Evolutionary conservation across 64 coral and sea anemone genomes (phyloP).

Genomic region (Actinia equina): DNA sequence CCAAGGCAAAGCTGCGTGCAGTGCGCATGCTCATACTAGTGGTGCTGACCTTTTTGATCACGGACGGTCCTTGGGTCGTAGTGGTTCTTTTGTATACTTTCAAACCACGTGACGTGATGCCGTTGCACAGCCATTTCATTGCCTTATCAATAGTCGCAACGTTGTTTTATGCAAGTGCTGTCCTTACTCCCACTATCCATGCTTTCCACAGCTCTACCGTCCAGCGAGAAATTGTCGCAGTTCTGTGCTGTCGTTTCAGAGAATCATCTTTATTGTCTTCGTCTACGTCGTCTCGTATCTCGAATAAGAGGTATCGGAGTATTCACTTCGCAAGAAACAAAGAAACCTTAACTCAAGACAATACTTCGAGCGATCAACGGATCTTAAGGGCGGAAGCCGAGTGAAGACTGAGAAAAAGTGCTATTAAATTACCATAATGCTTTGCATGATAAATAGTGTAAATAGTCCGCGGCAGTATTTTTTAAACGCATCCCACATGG

Average conservation of each 20-base stretch:
- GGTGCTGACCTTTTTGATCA: constrained; percentile 14
- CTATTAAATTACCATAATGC: neutral
- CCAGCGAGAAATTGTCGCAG: constrained; percentile 4
- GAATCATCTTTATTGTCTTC: neutral
- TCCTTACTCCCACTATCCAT: neutral
- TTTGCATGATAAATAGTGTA: neutral
- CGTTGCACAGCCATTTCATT: constrained; percentile 1
- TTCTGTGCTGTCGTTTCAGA: constrained; percentile 13
- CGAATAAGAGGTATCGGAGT: neutral
- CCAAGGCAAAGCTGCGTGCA: constrained; percentile 15
- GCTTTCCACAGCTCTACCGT: constrained; percentile 29
- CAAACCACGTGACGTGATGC: constrained; percentile 1
- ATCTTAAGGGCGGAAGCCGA: neutral
- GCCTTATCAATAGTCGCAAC: neutral
- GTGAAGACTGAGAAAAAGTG: neutral
- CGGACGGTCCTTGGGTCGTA: constrained; percentile 17
- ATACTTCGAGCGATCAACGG: neutral
- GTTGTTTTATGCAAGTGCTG: constrained; percentile 8
- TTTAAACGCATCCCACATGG: too few relatives aligned
- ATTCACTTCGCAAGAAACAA: neutral
- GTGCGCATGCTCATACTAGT: constrained; percentile 34
- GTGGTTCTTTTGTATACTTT: neutral
- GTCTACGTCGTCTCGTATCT: neutral
- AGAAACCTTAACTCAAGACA: neutral
- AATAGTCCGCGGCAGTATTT: too few relatives aligned